Evolutionary conservation across 2,888 invertebrate genomes (phyloP).

Genomic region (Anodontia alba): DNA sequence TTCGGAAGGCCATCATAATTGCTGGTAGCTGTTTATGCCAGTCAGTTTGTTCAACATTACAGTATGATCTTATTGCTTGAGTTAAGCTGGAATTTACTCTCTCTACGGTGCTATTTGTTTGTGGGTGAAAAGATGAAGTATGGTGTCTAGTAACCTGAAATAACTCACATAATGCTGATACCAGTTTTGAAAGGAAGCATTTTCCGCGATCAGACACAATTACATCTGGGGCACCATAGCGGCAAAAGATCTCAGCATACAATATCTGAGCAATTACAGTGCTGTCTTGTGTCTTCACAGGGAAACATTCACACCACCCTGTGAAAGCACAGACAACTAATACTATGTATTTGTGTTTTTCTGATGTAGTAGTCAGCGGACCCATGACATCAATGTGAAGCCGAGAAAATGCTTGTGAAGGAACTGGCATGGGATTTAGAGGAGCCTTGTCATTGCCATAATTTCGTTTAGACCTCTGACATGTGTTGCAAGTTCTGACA

Average conservation of each 20-base stretch:
- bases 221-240: slow-evolving; percentile 50
- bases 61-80: slow-evolving; percentile 31
- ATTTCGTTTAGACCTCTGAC: slow-evolving; percentile 44
- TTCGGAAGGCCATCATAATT: slow-evolving; percentile 37
- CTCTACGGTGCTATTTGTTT: slow-evolving; percentile 33
- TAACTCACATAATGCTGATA: slow-evolving; percentile 36
- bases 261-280: slow-evolving; percentile 53
- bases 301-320: not conserved
- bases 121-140: slow-evolving; percentile 37
- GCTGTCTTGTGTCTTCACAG: slow-evolving; percentile 41
- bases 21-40: slow-evolving; percentile 44
- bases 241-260: slow-evolving; percentile 51
- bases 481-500: slow-evolving; percentile 42
- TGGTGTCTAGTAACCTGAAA: slow-evolving; percentile 47
- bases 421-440: slow-evolving; percentile 31
- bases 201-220: slow-evolving; percentile 54
- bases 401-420: slow-evolving; percentile 19
- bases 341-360: slow-evolving; percentile 16
- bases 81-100: slow-evolving; percentile 18
- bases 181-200: slow-evolving; percentile 42
- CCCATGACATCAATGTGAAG: slow-evolving; percentile 59
- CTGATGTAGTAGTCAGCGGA: slow-evolving; percentile 16
- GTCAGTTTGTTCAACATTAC: slow-evolving; percentile 30
- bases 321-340: not conserved
- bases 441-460: slow-evolving; percentile 31